Evolutionary conservation across 2,113 vertebrate genomes (phyloP), one percentile per base, ranked within the genome.

Genomic region (Centropristis striata): DNA sequence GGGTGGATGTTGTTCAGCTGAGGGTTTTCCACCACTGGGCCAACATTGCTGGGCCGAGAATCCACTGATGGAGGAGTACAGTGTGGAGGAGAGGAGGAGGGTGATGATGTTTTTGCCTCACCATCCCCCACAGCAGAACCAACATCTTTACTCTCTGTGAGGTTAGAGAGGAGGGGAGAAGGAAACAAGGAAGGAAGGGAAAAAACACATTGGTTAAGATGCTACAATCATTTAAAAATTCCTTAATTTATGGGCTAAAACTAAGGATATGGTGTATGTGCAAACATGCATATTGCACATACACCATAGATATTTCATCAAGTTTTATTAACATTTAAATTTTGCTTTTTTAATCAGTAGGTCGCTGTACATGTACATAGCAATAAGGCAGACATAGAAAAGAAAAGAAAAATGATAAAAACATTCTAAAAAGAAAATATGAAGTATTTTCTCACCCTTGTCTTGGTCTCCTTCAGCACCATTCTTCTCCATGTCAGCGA

Each of bases 1-100:
- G 91, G 75, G 71, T 86, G 93, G 75, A 83, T 91, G 88, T 81
- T 90, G 92, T 83, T 82, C 92, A 95, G 0, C 90, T 96, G 63
- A 93, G 91, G 8, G 44, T 89, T 86, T 36, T 93, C 93, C 81
- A 79, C 44, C 63, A 36, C 93, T 90, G 70, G 83, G 94, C 63
- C 78, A 7, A 36, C 20, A 15, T 71, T 88, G 75, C 82, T 77
- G 73, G 90, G 86, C 54, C 87, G 91, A 37, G 66, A 65, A 77
- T 87, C 85, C 70, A 86, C 78, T 41, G 83, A 96, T 85, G 4
- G 83, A 8, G 91, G 89, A 10, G 86, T 64, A 37, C 84, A 73
- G 63, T 87, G 80, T n/a, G 88, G 79, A 50, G 92, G 88, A 39
- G 93, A 93, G 70, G 90, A 79, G 5, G 90, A 90, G 15, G 92